Percentiles rank a stretch among this genome's conserved stretches.
Evolutionary conservation across 2,797 vertebrate species (phyloP).

Genomic region (Xenopus petersii): DNA sequence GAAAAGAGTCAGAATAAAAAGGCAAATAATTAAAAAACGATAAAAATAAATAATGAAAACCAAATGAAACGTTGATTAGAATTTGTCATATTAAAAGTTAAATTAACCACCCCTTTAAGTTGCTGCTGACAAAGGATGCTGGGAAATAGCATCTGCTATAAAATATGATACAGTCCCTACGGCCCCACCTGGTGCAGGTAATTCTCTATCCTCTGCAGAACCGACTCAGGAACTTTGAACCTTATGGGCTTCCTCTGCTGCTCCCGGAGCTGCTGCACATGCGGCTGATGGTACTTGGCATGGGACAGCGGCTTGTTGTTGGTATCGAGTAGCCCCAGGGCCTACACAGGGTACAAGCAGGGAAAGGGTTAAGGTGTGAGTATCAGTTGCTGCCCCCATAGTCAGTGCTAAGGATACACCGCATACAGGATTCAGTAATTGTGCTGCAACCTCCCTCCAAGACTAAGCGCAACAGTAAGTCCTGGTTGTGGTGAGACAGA

Average conservation of each 20-base stretch:
- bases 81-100: too few species aligned
- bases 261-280: conserved; percentile 76
- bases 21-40: too few species aligned
- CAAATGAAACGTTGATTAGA: too few species aligned
- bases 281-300: conserved; percentile 81
- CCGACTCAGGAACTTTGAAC: conserved; percentile 75
- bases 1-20: too few species aligned
- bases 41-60: too few species aligned
- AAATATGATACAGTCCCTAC: neutral
- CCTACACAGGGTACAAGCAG: conserved; percentile 63
- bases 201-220: conserved; percentile 74
- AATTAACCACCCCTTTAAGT: too few species aligned
- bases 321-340: conserved; percentile 80
- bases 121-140: neutral
- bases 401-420: too few species aligned
- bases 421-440: too few species aligned
- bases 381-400: neutral
- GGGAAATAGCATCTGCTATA: neutral
- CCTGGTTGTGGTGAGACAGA: too few species aligned
- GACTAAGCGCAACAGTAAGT: too few species aligned
- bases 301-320: conserved; percentile 88
- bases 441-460: too few species aligned
- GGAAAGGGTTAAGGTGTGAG: neutral
- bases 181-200: conserved; percentile 76
- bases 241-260: conserved; percentile 75